phyloP scores from a whole-genome alignment of 2,888 invertebrate species.

The Archips xylosteana region DNA sequence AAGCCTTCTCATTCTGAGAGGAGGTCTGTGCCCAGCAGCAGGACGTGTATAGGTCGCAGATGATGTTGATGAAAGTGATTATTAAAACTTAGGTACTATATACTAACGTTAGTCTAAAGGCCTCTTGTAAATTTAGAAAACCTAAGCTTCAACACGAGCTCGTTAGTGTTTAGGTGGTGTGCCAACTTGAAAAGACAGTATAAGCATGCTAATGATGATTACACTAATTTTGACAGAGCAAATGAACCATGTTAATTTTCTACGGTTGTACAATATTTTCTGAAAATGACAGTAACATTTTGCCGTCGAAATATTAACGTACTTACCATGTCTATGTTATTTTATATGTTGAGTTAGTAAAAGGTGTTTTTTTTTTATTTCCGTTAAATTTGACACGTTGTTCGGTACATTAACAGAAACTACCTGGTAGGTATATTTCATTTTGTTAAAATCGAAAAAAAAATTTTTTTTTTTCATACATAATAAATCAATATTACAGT shows the following conservation, averaged over 20 bases:
- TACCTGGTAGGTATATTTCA: too few species aligned
- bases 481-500: too few species aligned
- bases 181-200: conserved; percentile 7
- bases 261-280: neutral
- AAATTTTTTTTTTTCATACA: too few species aligned
- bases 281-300: neutral
- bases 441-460: too few species aligned
- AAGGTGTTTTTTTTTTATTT: too few species aligned
- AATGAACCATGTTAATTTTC: neutral
- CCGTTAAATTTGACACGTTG: too few species aligned
- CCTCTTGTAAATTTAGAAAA: neutral
- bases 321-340: neutral
- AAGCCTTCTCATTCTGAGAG: too few species aligned
- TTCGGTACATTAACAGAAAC: too few species aligned
- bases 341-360: too few species aligned
- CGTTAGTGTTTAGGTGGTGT: neutral
- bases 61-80: too few species aligned
- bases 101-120: neutral
- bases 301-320: neutral
- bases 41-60: too few species aligned
- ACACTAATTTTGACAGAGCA: neutral
- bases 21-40: too few species aligned
- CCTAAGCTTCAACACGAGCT: neutral
- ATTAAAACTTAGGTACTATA: neutral
- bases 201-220: conserved; percentile 5